These are phyloP conservation scores for Tanaodytes sp. DNA, from an alignment of 2,888 invertebrate species.

Conservation along the genomic window DNA sequence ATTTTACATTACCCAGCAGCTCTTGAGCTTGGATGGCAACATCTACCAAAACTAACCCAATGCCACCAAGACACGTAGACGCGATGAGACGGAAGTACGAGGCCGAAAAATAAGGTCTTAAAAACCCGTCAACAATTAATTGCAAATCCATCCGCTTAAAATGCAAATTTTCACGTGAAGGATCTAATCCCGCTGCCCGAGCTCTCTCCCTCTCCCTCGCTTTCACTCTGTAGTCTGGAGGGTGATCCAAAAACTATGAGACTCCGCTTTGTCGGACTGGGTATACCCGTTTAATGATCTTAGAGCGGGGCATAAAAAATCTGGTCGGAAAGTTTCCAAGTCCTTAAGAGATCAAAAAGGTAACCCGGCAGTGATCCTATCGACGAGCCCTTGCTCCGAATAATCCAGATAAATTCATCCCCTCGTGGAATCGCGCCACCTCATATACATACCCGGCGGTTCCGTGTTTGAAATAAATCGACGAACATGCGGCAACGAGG, in stretches of 20 bases:
- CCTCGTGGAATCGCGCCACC: too few relatives aligned
- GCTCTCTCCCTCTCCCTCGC: too few relatives aligned
- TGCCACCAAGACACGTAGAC: background rate
- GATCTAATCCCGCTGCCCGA: conserved; percentile 35
- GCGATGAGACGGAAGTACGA: too few relatives aligned
- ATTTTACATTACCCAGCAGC: too few relatives aligned
- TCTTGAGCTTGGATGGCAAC: too few relatives aligned
- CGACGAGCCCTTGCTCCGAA: conserved; percentile 47
- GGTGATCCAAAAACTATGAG: conserved; percentile 36
- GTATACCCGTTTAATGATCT: conserved; percentile 48
- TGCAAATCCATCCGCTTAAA: conserved; percentile 40
- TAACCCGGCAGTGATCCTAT: conserved; percentile 40
- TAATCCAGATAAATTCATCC: conserved; percentile 50
- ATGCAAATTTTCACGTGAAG: conserved; percentile 37
- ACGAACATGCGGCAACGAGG: conserved; percentile 42
- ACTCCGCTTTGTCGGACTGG: conserved; percentile 32
- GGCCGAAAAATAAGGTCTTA: background rate
- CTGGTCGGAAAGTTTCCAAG: conserved; percentile 41
- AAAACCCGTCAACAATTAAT: too few relatives aligned
- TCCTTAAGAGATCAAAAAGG: conserved; percentile 54
- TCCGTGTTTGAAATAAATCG: conserved; percentile 64
- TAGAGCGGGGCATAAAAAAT: conserved; percentile 47
- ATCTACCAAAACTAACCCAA: background rate
- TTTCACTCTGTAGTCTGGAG: too few relatives aligned
- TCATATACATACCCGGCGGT: conserved; percentile 60